Evolutionary conservation across 2,113 vertebrate species (phyloP), one percentile per base, ranked within the genome.

Genomic region (Hippopotamus amphibius): DNA sequence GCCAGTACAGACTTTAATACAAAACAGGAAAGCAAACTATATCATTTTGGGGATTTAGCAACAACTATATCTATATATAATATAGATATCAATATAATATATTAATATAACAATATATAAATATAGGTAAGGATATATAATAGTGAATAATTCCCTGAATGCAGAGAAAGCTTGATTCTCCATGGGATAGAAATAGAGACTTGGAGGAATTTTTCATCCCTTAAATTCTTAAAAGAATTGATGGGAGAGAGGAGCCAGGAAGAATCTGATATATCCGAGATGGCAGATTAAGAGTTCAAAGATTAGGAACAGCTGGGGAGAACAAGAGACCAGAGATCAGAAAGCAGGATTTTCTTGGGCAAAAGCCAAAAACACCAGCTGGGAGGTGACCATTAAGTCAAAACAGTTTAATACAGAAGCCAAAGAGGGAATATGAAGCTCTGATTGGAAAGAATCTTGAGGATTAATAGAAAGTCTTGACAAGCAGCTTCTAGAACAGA

Each of bases 311-410:
- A 97, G 96, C 93, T 97, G 96, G 94, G 21, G 28, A 63, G 37
- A 96, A 66, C 50, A 69, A 91, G 85, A 19, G 17, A 79, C 30
- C 66, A 94, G 85, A 68, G 71, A 97, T 69, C 71, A 94, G 84
- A 88, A 93, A 93, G 72, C 77, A 96, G 88, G 69, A 43, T 97
- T 96, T 94, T 85, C 95, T 97, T 95, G 97, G 94, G 37, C 37
- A 48, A 96, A 88, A 93, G 94, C 97, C 97, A 97, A 87, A 93
- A 95, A 74, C 57, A 72, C 88, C 98, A 97, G 82, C 94, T 98
- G 97, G 97, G 95, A 91, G 72, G 74, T 86, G 76, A 95, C 57
- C 76, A 59, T 68, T 79, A 48, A 88, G 83, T 97, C 96, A 89
- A 89, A 92, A 90, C 94, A 85, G 93, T 83, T 96, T 82, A 55